These are phyloP conservation scores for Cryptus armator DNA, from an alignment of 2,888 invertebrate species.

Conservation along the genomic window DNA sequence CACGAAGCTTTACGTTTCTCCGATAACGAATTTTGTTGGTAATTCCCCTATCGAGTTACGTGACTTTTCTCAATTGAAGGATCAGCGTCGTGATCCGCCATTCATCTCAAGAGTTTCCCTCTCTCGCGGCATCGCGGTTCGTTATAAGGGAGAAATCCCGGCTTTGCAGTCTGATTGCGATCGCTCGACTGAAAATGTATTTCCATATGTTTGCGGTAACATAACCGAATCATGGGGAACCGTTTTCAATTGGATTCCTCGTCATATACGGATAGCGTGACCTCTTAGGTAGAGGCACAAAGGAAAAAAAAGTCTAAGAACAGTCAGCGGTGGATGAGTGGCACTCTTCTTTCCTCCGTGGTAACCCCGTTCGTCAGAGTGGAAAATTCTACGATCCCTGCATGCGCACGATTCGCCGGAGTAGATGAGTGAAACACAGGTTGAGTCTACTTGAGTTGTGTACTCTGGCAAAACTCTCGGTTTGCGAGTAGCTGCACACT, in stretches of 20 bases:
- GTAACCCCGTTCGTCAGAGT: slow-evolving; percentile 24
- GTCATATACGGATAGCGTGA: not conserved
- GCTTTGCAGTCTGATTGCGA: slow-evolving; percentile 38
- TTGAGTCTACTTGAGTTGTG: slow-evolving; percentile 39
- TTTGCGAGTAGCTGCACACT: slow-evolving; percentile 50
- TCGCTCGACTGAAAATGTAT: slow-evolving; percentile 17
- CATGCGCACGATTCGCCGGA: not conserved
- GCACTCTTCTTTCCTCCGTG: slow-evolving; percentile 14
- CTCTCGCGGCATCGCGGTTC: not conserved
- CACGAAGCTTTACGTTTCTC: not conserved
- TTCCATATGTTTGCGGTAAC: not conserved
- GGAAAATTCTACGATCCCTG: slow-evolving; percentile 22
- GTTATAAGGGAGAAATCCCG: slow-evolving; percentile 32
- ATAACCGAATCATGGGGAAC: not conserved
- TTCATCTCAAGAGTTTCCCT: not conserved
- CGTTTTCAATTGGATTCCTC: slow-evolving; percentile 2
- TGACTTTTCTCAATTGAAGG: slow-evolving; percentile 23
- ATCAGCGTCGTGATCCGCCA: slow-evolving; percentile 21
- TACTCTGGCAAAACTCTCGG: slow-evolving; percentile 49
- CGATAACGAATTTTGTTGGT: not conserved
- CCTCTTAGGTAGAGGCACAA: not conserved
- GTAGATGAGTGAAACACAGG: slow-evolving; percentile 17
- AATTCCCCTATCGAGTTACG: not conserved
- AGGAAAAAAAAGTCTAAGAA: not conserved
- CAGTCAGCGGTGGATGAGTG: not conserved